Conservation (phyloP, 2,888 invertebrate species). For the Thalpophila matura region DNA sequence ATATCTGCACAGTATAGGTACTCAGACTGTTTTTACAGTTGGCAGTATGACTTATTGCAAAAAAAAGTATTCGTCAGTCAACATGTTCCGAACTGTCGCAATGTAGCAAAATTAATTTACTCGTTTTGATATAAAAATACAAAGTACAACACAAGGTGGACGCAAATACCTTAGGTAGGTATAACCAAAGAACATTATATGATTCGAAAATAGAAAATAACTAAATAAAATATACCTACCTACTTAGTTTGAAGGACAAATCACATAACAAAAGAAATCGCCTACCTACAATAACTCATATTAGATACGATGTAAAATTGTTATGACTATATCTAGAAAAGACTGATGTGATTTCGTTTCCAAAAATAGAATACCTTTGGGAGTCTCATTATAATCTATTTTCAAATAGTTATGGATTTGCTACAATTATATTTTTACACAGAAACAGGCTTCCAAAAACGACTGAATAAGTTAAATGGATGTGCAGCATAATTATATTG, state of each 20-base stretch:
- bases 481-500: background rate
- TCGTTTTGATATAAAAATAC: too few relatives aligned
- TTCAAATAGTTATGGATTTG: background rate
- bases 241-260: background rate
- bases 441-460: background rate
- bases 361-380: background rate
- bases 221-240: background rate
- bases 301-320: background rate
- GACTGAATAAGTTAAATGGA: background rate
- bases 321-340: conserved; percentile 8
- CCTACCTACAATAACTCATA: background rate
- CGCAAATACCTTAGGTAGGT: conserved; percentile 1
- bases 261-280: background rate
- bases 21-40: background rate
- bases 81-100: too few relatives aligned
- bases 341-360: background rate
- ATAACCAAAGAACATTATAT: conserved; percentile 21
- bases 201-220: conserved; percentile 1
- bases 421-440: background rate
- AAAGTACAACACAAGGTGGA: too few relatives aligned
- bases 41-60: background rate
- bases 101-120: too few relatives aligned
- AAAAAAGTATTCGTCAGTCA: background rate
- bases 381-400: background rate
- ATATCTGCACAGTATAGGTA: background rate